Evolutionary conservation across 2,797 vertebrate species (phyloP).

Genomic region (Ctenopoma kingsleyae): DNA sequence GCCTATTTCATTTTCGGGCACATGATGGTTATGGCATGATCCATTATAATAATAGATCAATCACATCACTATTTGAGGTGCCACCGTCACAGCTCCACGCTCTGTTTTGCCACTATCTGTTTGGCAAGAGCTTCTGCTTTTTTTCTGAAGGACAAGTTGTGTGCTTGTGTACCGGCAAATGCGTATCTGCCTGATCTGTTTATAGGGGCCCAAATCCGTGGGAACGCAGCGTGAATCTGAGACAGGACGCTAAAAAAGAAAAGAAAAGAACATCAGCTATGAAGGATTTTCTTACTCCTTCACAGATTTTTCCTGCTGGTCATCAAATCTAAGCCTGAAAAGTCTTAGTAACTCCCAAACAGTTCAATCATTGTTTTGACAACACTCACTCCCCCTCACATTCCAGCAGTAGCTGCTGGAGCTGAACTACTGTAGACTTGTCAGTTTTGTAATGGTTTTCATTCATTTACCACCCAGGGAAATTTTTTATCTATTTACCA

Average conservation of each 20-base stretch:
- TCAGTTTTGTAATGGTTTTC: conserved; percentile 37
- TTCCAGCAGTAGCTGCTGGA: conserved; percentile 60
- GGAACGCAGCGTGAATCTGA: conserved; percentile 21
- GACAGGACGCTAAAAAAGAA: conserved; percentile 17
- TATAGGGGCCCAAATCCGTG: conserved; percentile 18
- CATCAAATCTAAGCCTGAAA: conserved; percentile 47
- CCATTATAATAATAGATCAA: conserved; percentile 3
- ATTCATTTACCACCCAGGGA: conserved; percentile 28
- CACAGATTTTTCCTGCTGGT: conserved; percentile 33
- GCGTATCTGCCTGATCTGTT: conserved; percentile 21
- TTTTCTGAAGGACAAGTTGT: conserved; percentile 20
- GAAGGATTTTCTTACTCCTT: conserved; percentile 35
- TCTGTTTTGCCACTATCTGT: conserved; percentile 60
- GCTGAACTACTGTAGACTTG: conserved; percentile 13
- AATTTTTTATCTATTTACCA: background rate
- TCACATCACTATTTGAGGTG: conserved; percentile 1
- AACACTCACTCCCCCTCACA: conserved; percentile 69
- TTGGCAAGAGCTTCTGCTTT: conserved; percentile 46
- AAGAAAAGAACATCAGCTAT: background rate
- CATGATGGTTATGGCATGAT: background rate
- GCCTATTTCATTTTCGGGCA: conserved; percentile 3
- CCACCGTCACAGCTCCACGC: background rate
- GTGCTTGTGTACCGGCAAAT: conserved; percentile 40
- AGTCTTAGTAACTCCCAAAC: conserved; percentile 70
- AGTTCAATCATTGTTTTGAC: conserved; percentile 80